Conservation (phyloP, 2,888 invertebrate species). For the Plagodis pulveraria region DNA sequence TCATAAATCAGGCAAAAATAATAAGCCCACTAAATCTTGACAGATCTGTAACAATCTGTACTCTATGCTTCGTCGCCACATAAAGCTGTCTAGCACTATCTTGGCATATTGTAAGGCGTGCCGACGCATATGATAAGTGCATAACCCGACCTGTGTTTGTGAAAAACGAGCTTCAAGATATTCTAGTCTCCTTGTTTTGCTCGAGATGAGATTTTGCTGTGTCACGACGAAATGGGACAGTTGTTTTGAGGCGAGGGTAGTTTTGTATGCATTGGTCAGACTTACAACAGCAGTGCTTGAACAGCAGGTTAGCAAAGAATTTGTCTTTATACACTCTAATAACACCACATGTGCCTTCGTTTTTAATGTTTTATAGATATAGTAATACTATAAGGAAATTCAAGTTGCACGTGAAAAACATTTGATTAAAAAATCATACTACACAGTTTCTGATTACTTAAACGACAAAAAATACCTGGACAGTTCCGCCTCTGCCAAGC, state of each 20-base stretch:
- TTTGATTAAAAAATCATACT: too few relatives aligned
- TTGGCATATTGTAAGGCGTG: constrained; percentile 68
- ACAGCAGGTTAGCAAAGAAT: too few relatives aligned
- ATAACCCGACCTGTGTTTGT: constrained; percentile 49
- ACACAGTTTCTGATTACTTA: too few relatives aligned
- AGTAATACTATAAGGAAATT: too few relatives aligned
- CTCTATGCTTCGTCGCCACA: constrained; percentile 46
- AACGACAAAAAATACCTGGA: too few relatives aligned
- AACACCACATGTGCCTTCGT: too few relatives aligned
- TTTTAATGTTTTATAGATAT: too few relatives aligned
- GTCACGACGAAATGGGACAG: constrained; percentile 8
- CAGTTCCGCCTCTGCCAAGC: too few relatives aligned
- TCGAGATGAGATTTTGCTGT: constrained; percentile 5
- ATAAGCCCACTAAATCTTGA: neutral
- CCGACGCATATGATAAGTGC: constrained; percentile 72
- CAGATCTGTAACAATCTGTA: constrained; percentile 29
- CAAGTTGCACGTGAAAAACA: too few relatives aligned
- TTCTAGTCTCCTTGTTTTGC: constrained; percentile 10
- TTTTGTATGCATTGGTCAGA: neutral
- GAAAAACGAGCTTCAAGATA: constrained; percentile 27
- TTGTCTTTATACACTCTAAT: too few relatives aligned
- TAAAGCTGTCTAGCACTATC: constrained; percentile 69
- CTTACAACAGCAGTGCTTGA: too few relatives aligned
- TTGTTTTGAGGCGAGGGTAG: neutral
- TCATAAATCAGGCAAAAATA: neutral